phyloP scores from a whole-genome alignment of 2,888 invertebrate species.

The Heteromurus nitidus region DNA sequence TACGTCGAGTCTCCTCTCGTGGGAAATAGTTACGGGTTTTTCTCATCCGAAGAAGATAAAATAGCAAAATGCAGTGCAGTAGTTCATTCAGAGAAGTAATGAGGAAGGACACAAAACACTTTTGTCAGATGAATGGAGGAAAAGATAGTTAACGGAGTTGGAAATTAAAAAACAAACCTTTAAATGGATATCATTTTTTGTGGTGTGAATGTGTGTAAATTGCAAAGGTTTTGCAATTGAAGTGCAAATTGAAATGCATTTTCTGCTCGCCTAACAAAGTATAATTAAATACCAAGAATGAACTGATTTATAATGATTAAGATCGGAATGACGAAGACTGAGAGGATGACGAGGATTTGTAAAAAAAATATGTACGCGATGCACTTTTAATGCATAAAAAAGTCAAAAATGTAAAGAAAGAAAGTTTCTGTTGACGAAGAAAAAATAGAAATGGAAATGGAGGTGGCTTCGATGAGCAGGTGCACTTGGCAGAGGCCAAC shows the following conservation, averaged over 20 bases:
- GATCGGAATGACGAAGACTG: too few species aligned
- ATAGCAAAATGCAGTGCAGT: too few species aligned
- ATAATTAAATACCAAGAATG: too few species aligned
- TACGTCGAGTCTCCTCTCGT: slow-evolving; percentile 55
- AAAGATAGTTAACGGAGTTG: neutral
- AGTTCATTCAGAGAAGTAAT: too few species aligned
- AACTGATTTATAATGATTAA: too few species aligned
- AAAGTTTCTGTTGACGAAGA: neutral
- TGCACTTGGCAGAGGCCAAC: neutral
- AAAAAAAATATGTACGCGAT: too few species aligned
- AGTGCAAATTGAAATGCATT: neutral
- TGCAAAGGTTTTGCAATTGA: too few species aligned
- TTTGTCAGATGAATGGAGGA: slow-evolving; percentile 1
- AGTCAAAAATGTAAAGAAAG: neutral
- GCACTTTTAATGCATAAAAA: too few species aligned
- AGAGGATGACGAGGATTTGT: too few species aligned
- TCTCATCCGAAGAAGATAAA: slow-evolving; percentile 37
- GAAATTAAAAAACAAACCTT: neutral
- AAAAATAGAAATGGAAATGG: neutral
- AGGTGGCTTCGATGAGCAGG: neutral
- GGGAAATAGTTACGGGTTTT: slow-evolving; percentile 28
- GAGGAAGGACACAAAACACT: too few species aligned
- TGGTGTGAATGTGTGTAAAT: neutral
- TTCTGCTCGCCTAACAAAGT: too few species aligned
- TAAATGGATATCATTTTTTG: slow-evolving; percentile 1